Percentiles rank a stretch among this genome's conserved stretches.
phyloP scores from a whole-genome alignment of 2,888 invertebrate species.

The Aphodius granarius region DNA sequence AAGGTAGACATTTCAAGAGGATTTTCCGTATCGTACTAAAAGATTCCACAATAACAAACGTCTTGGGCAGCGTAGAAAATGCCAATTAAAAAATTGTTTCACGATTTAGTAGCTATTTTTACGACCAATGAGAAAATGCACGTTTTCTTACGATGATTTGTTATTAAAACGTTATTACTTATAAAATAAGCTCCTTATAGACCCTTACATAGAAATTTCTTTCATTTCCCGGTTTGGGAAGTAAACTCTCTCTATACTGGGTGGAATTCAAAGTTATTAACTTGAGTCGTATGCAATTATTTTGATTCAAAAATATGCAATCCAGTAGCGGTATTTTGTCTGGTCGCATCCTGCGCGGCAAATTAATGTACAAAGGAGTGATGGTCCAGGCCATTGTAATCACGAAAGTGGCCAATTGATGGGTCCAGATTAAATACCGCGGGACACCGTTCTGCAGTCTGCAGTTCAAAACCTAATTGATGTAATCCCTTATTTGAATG shows the following conservation, averaged over 20 bases:
- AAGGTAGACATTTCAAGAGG: neutral
- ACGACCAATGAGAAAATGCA: too few relatives aligned
- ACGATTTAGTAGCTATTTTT: too few relatives aligned
- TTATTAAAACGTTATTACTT: too few relatives aligned
- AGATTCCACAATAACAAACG: too few relatives aligned
- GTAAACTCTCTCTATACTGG: neutral
- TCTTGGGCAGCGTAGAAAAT: neutral
- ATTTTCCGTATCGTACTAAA: neutral
- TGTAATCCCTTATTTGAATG: slow-evolving; percentile 12
- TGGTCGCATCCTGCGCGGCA: neutral
- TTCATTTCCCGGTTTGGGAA: neutral
- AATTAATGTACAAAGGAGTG: slow-evolving; percentile 6
- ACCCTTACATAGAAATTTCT: too few relatives aligned
- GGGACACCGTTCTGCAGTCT: neutral
- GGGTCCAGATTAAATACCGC: slow-evolving; percentile 2
- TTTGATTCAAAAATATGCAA: neutral
- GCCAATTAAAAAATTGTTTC: neutral
- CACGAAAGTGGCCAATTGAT: slow-evolving; percentile 11
- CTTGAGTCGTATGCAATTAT: neutral
- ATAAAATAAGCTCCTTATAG: too few relatives aligned
- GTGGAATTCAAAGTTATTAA: neutral
- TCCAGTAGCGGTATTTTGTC: neutral
- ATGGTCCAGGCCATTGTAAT: slow-evolving; percentile 5
- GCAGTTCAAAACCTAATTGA: slow-evolving; percentile 2
- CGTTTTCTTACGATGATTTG: too few relatives aligned